phyloP scores from a whole-genome alignment of 2,797 vertebrate genomes.

The Pseudochaenichthys georgianus region DNA sequence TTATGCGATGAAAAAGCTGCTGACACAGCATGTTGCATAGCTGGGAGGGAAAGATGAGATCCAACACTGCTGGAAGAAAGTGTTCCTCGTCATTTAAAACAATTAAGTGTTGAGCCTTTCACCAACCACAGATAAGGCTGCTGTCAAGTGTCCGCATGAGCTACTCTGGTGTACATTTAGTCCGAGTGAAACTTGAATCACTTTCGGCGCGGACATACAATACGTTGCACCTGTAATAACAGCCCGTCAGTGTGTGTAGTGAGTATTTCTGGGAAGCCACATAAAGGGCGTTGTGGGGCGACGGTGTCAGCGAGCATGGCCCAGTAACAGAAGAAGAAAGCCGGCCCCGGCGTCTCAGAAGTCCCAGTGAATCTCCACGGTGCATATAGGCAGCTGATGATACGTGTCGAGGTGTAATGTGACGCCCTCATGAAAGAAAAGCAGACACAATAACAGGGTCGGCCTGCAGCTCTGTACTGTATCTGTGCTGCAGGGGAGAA shows the following conservation, averaged over 20 bases:
- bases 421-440: conserved; percentile 74
- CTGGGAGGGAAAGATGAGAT: conserved; percentile 31
- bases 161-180: conserved; percentile 30
- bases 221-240: conserved; percentile 76
- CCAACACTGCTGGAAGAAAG: conserved; percentile 9
- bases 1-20: conserved; percentile 54
- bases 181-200: conserved; percentile 61
- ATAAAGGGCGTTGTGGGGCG: conserved; percentile 60
- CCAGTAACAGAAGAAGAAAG: conserved; percentile 73
- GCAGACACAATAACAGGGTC: conserved; percentile 77
- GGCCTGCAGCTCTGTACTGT: conserved; percentile 53
- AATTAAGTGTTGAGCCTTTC: conserved; percentile 17
- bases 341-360: conserved; percentile 43
- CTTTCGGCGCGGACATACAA: conserved; percentile 68
- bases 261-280: conserved; percentile 70
- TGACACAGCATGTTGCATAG: conserved; percentile 54
- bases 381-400: conserved; percentile 63
- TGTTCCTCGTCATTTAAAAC: conserved; percentile 29
- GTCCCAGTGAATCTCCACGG: conserved; percentile 53
- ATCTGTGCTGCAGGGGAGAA: conserved; percentile 61
- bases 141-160: conserved; percentile 32
- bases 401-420: conserved; percentile 77
- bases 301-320: conserved; percentile 44
- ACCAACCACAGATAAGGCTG: conserved; percentile 24
- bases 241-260: conserved; percentile 56